Conservation (phyloP, 2,797 vertebrate species). For the Ispidina picta region DNA sequence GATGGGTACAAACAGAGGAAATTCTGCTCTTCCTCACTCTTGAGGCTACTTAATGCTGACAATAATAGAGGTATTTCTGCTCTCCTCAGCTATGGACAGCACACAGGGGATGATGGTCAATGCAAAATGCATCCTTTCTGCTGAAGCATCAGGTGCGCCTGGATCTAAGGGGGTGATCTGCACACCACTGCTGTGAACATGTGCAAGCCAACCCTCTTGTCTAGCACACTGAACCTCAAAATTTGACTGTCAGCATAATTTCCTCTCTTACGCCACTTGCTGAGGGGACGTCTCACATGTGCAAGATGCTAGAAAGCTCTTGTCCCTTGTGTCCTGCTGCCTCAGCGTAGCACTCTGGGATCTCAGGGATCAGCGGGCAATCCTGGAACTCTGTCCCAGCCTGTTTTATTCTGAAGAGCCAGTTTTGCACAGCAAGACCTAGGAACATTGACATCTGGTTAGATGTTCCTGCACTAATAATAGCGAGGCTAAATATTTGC, state of each 20-base stretch:
- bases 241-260: neutral
- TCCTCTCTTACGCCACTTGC: neutral
- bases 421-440: neutral
- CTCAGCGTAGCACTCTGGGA: neutral
- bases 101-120: rapidly evolving
- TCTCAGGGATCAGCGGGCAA: neutral
- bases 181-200: rapidly evolving
- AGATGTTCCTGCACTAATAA: constrained; percentile 25
- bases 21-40: neutral
- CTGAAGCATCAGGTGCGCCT: rapidly evolving
- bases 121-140: neutral
- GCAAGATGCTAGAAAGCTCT: neutral
- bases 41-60: neutral
- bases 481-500: constrained; percentile 65
- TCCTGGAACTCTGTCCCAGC: neutral
- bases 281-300: neutral
- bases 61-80: neutral
- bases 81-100: neutral
- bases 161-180: neutral
- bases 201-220: neutral
- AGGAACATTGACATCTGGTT: neutral
- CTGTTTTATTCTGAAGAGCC: neutral
- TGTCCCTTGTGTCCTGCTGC: neutral
- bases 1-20: neutral
- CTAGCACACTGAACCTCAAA: neutral